A percentile compares a stretch with the other conserved stretches of the same genome.
Evolutionary conservation across 2,113 vertebrate genomes (phyloP).

Genomic region (Hippocampus guttulatus): DNA sequence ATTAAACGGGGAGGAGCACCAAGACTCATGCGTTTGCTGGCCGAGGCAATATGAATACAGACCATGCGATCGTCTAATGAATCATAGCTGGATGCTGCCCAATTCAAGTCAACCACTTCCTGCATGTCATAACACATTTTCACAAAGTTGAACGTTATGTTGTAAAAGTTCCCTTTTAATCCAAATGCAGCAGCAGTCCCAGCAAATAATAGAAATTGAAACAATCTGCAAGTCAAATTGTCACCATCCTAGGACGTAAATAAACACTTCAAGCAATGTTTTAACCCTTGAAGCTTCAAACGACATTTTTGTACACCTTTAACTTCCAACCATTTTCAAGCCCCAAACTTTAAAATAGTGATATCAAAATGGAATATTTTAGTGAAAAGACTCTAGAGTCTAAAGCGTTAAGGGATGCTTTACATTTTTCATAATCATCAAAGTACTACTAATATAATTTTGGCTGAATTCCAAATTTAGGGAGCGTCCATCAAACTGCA

Average conservation of each 20-base stretch:
- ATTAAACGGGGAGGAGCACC: neutral
- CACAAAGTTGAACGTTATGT: neutral
- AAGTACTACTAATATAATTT: neutral
- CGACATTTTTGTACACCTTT: too few relatives aligned
- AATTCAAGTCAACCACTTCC: neutral
- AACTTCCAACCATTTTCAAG: too few relatives aligned
- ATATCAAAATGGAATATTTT: too few relatives aligned
- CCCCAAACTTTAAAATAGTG: too few relatives aligned
- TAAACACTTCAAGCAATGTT: too few relatives aligned
- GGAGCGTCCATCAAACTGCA: neutral
- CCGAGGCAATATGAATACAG: neutral
- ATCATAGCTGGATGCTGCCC: conserved; percentile 14
- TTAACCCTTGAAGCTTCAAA: too few relatives aligned
- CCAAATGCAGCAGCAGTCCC: neutral
- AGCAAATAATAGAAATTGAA: too few relatives aligned
- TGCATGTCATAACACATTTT: neutral
- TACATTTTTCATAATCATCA: neutral
- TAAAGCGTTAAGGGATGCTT: too few relatives aligned
- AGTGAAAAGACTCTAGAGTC: too few relatives aligned
- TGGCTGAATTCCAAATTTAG: neutral
- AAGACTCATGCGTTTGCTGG: conserved; percentile 27
- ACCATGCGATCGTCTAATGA: conserved; percentile 16
- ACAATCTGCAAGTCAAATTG: too few relatives aligned
- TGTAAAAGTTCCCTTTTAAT: neutral
- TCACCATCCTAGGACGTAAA: too few relatives aligned